Evolutionary conservation across 2,888 invertebrate genomes (phyloP).

Genomic region (Petrolisthes manimaculis): DNA sequence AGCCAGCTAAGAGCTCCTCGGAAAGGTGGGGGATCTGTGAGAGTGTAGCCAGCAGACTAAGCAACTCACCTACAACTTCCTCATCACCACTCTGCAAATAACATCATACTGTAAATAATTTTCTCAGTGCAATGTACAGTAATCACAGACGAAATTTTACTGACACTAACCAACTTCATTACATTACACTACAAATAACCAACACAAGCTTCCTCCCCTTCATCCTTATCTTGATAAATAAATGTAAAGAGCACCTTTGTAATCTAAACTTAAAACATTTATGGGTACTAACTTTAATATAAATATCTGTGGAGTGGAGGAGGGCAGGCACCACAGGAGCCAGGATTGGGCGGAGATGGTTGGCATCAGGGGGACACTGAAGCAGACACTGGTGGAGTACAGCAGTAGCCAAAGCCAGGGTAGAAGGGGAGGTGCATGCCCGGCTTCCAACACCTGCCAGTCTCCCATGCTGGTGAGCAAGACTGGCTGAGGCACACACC

Average conservation of each 20-base stretch:
- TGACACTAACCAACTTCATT: background rate
- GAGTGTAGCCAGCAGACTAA: constrained; percentile 48
- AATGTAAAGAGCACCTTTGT: too few species aligned
- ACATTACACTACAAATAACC: background rate
- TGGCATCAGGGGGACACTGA: constrained; percentile 34
- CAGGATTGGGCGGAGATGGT: constrained; percentile 14
- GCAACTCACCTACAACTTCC: constrained; percentile 49
- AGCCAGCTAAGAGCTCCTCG: constrained; percentile 37
- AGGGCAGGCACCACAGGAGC: constrained; percentile 39
- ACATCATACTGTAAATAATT: background rate
- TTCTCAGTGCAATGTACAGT: too few species aligned
- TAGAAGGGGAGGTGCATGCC: constrained; percentile 37
- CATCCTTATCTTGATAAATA: too few species aligned
- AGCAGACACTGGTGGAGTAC: constrained; percentile 49
- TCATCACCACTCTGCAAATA: constrained; percentile 42
- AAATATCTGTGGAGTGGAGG: constrained; percentile 45
- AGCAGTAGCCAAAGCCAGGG: constrained; percentile 38
- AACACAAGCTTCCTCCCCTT: background rate
- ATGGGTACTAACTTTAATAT: constrained; percentile 34
- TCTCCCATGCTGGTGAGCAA: constrained; percentile 61
- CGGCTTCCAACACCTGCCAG: constrained; percentile 38
- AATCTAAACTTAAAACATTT: too few species aligned
- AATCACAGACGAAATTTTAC: background rate
- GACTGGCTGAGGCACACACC: constrained; percentile 26
- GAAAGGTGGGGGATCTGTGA: constrained; percentile 28